Percentiles rank a stretch among this genome's conserved stretches.
Conservation (phyloP, 2,888 invertebrate species). For the Girardia tigrina region DNA sequence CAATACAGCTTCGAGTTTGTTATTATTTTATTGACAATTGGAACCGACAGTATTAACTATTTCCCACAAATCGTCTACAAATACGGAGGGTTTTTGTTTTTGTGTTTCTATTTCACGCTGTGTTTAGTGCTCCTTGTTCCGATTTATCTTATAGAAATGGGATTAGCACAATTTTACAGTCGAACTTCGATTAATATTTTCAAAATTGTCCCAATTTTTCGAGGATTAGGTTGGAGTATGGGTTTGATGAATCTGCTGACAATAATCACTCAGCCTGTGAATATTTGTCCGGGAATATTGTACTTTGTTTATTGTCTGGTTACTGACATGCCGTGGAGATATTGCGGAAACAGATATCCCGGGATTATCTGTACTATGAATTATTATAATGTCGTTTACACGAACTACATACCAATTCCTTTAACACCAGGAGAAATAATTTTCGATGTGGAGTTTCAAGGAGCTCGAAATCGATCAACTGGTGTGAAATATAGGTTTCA, state of each 20-base stretch:
- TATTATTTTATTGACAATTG: not conserved
- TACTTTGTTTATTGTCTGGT: not conserved
- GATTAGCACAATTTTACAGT: not conserved
- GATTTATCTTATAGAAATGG: not conserved
- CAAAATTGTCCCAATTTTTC: not conserved
- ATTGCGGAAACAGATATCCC: not conserved
- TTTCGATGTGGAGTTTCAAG: not conserved
- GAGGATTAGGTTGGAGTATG: not conserved
- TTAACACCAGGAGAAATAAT: not conserved
- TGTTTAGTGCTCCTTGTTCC: not conserved
- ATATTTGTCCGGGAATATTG: not conserved
- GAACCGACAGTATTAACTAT: not conserved
- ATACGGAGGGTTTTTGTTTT: not conserved
- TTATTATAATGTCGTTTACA: not conserved
- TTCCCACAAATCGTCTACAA: not conserved
- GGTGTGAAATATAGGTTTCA: not conserved
- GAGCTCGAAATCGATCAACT: not conserved
- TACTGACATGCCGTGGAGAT: not conserved
- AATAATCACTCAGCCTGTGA: not conserved
- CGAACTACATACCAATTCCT: not conserved
- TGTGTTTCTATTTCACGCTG: not conserved
- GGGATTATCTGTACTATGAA: not conserved
- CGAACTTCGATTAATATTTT: not conserved
- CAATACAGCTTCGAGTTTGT: not conserved
- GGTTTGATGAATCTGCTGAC: not conserved